These are phyloP conservation scores for Drosophila recens DNA, from an alignment of 2,888 invertebrate genomes.

Conservation along the genomic window DNA sequence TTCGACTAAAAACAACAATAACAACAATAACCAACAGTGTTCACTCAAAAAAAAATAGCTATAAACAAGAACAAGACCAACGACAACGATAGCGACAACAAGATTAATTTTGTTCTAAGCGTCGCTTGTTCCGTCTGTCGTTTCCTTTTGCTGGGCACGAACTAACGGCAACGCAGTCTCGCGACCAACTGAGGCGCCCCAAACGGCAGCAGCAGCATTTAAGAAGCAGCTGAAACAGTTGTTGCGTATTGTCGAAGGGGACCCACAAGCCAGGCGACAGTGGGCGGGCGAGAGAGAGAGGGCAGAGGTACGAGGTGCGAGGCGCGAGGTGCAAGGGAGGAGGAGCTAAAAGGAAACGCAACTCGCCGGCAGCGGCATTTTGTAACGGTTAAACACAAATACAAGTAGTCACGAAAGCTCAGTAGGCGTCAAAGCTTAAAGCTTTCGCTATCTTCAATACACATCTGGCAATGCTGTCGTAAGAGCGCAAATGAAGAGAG, in stretches of 20 bases:
- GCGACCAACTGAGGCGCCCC: constrained; percentile 74
- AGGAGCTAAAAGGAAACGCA: constrained; percentile 21
- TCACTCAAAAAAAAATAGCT: constrained; percentile 57
- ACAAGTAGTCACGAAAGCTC: constrained; percentile 34
- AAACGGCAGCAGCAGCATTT: constrained; percentile 64
- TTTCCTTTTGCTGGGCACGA: constrained; percentile 50
- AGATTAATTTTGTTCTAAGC: constrained; percentile 4
- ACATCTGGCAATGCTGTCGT: constrained; percentile 37
- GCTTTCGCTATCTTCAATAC: constrained; percentile 1
- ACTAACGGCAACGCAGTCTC: constrained; percentile 73
- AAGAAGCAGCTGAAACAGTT: constrained; percentile 63
- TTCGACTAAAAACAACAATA: constrained; percentile 9
- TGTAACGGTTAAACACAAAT: constrained; percentile 38
- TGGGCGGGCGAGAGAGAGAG: background rate
- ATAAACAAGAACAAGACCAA: background rate
- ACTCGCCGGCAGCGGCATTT: constrained; percentile 33
- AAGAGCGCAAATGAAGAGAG: constrained; percentile 11
- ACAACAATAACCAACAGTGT: constrained; percentile 17
- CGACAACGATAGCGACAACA: background rate
- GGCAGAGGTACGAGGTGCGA: background rate
- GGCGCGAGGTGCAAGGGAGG: constrained; percentile 6
- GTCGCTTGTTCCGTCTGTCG: constrained; percentile 24
- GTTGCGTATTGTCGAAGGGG: constrained; percentile 26
- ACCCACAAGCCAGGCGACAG: background rate
- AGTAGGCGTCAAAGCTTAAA: constrained; percentile 20